phyloP scores from a whole-genome alignment of 2,797 vertebrate genomes.

The Eulemur rubriventer region DNA sequence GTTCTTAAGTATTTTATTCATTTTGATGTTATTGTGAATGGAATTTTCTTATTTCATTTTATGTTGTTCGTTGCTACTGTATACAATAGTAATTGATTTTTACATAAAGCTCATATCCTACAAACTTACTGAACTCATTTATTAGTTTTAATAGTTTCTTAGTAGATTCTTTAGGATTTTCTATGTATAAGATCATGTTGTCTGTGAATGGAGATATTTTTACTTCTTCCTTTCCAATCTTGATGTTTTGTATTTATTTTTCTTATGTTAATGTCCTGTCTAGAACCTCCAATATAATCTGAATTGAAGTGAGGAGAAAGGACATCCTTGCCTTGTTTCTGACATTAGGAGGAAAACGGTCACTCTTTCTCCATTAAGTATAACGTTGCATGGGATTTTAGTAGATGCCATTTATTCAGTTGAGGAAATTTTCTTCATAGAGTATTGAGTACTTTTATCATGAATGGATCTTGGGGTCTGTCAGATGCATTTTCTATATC shows the following conservation, averaged over 20 bases:
- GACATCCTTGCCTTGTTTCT: neutral
- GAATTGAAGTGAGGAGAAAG: neutral
- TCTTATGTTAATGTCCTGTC: neutral
- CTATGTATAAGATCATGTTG: neutral
- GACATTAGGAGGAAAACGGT: neutral
- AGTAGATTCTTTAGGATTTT: neutral
- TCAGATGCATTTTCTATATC: neutral
- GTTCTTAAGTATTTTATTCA: neutral
- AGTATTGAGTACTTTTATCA: neutral
- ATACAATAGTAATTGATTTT: neutral
- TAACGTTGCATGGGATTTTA: neutral
- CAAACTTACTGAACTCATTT: neutral
- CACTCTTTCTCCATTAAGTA: neutral
- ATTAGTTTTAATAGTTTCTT: neutral
- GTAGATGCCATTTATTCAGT: neutral
- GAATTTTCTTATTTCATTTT: neutral
- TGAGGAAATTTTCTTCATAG: neutral
- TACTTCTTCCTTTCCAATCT: neutral
- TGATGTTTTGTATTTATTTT: neutral
- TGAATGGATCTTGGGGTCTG: neutral
- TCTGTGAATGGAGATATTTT: neutral
- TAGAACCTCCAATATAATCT: neutral
- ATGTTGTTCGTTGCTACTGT: neutral
- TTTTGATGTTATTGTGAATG: neutral
- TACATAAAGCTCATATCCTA: neutral